These are phyloP conservation scores for Scaptomyza parva DNA, from an alignment of 2,888 invertebrate genomes.

Conservation along the genomic window DNA sequence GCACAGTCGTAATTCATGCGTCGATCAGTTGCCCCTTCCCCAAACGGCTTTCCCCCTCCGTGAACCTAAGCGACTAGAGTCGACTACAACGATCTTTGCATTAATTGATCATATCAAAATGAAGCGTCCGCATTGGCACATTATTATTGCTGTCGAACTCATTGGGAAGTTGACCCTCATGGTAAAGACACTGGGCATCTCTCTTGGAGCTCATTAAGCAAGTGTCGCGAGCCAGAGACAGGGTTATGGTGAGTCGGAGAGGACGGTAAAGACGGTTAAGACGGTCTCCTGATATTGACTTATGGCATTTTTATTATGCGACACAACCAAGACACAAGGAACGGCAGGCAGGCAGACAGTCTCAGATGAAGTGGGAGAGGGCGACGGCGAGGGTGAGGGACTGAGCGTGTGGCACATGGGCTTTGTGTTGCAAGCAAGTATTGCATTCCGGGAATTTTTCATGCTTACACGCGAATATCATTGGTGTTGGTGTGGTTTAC, in stretches of 20 bases:
- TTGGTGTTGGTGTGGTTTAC: conserved; percentile 13
- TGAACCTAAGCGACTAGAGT: conserved; percentile 2
- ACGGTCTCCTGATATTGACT: conserved; percentile 69
- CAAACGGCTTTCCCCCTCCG: neutral
- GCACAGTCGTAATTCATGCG: conserved; percentile 60
- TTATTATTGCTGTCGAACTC: conserved; percentile 62
- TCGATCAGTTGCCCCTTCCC: conserved; percentile 50
- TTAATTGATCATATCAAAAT: conserved; percentile 75
- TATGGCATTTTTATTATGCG: conserved; percentile 79
- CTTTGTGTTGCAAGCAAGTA: conserved; percentile 29
- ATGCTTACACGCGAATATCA: conserved; percentile 54
- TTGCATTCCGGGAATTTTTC: conserved; percentile 74
- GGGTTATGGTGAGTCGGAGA: neutral
- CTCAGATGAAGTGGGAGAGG: neutral
- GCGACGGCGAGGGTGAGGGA: too few relatives aligned
- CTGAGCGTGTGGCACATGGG: conserved; percentile 14
- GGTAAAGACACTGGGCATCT: conserved; percentile 45
- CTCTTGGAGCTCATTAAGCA: conserved; percentile 63
- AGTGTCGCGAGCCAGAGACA: conserved; percentile 46
- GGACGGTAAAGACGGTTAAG: neutral
- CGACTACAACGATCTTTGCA: conserved; percentile 67
- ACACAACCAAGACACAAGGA: conserved; percentile 16
- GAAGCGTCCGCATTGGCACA: conserved; percentile 76
- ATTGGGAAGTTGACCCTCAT: conserved; percentile 49
- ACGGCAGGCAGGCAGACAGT: neutral